Conservation (phyloP, 2,113 vertebrate species). For the Pardalotus punctatus region DNA sequence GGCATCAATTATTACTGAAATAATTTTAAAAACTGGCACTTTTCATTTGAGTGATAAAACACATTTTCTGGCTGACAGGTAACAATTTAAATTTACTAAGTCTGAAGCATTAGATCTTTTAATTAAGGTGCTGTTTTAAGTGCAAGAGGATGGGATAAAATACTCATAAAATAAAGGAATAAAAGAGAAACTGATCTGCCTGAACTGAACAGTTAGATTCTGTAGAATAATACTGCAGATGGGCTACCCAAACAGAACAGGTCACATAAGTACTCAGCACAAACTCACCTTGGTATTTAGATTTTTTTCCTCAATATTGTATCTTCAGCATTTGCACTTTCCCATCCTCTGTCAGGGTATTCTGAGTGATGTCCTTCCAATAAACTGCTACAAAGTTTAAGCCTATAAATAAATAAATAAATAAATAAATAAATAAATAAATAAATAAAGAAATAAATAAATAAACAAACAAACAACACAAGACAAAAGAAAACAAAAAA, state of each 20-base stretch:
- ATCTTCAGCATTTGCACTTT: not conserved
- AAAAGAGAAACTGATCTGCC: not conserved
- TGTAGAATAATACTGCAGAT: not conserved
- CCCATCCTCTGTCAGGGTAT: not conserved
- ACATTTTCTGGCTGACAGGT: not conserved
- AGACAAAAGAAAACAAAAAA: too few species aligned
- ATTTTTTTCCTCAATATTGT: constrained; percentile 13
- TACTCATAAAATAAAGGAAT: not conserved
- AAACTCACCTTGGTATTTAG: constrained; percentile 17
- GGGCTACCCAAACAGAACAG: not conserved
- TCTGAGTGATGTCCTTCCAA: not conserved
- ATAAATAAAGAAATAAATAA: too few species aligned
- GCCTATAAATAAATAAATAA: constrained; percentile 6
- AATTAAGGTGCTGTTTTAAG: not conserved
- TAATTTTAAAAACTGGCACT: not conserved
- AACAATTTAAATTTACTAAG: not conserved
- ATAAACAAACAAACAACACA: too few species aligned
- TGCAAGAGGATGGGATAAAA: not conserved
- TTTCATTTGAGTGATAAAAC: not conserved
- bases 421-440: too few species aligned
- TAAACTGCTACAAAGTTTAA: constrained; percentile 40
- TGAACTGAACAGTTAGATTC: not conserved
- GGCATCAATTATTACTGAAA: not conserved
- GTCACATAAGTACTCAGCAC: not conserved
- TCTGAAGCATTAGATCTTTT: not conserved